Evolutionary conservation across 2,113 vertebrate species (phyloP).

Genomic region (Trematomus loennbergii): DNA sequence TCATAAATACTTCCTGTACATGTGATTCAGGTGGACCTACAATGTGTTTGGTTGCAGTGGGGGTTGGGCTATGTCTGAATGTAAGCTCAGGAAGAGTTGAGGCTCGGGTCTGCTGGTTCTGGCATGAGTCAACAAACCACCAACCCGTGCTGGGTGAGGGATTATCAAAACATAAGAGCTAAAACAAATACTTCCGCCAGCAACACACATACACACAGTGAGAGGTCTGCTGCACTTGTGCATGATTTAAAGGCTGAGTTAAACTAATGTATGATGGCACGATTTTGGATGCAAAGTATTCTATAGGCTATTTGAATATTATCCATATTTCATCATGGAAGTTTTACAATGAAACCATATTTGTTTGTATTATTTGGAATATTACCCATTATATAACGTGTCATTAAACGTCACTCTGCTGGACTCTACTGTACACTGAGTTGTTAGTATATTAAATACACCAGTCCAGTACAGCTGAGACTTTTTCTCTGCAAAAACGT

Average conservation of each 20-base stretch:
- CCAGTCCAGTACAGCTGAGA: conserved; percentile 6
- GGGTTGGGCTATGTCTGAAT: conserved; percentile 49
- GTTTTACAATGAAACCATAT: not conserved
- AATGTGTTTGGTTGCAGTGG: conserved; percentile 67
- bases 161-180: conserved; percentile 72
- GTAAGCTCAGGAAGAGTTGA: conserved; percentile 65
- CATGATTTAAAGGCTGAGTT: not conserved
- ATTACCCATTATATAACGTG: not conserved
- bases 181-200: conserved; percentile 66
- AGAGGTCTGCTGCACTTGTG: not conserved
- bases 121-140: conserved; percentile 79
- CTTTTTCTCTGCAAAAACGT: conserved; percentile 66
- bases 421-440: conserved; percentile 6
- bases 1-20: conserved; percentile 55
- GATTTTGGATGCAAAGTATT: not conserved
- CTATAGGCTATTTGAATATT: not conserved
- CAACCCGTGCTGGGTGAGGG: conserved; percentile 74
- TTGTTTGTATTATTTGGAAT: not conserved
- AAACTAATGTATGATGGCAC: not conserved
- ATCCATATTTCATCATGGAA: not conserved
- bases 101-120: conserved; percentile 64
- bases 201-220: conserved; percentile 19
- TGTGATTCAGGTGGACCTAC: conserved; percentile 75
- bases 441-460: conserved; percentile 2
- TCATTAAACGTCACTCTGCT: not conserved